These are phyloP conservation scores for Sarotherodon lohbergeri DNA, from an alignment of 2,113 vertebrate genomes.

Conservation along the genomic window DNA sequence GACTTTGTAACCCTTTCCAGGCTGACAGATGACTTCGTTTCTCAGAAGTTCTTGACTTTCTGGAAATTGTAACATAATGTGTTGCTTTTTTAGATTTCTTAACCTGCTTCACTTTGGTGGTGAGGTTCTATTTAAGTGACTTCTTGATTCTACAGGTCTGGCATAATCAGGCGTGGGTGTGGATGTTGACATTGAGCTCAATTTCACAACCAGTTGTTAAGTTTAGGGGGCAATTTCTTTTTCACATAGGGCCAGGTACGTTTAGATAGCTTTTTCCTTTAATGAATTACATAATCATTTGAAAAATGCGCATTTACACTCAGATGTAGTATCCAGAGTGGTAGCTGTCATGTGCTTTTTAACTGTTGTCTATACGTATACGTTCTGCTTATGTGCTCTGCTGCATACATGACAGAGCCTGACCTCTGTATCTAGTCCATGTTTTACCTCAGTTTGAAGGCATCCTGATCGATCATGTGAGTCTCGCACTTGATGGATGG, in stretches of 20 bases:
- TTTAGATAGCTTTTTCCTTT: no score
- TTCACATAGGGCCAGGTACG: no score
- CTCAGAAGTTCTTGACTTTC: background rate
- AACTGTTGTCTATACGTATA: background rate
- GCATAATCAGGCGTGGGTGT: background rate
- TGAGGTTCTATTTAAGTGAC: background rate
- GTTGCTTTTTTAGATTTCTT: background rate
- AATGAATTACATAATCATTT: no score
- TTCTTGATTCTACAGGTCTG: background rate
- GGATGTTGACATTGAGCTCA: background rate
- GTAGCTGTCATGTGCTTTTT: background rate
- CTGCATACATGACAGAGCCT: background rate
- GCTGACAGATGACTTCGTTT: background rate
- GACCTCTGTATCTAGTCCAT: background rate
- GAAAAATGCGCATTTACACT: background rate
- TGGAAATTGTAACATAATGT: background rate
- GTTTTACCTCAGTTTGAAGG: constrained; percentile 3
- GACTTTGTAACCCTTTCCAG: background rate
- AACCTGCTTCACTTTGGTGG: background rate
- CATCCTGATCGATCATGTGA: constrained; percentile 15
- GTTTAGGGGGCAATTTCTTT: background rate
- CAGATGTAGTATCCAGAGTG: background rate
- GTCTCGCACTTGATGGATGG: constrained; percentile 43
- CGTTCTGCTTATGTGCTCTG: background rate
- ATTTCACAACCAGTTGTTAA: background rate